A percentile compares a stretch with the other conserved stretches of the same genome.
phyloP scores from a whole-genome alignment of 2,797 vertebrate genomes.

The Coregonus ussuriensis region DNA sequence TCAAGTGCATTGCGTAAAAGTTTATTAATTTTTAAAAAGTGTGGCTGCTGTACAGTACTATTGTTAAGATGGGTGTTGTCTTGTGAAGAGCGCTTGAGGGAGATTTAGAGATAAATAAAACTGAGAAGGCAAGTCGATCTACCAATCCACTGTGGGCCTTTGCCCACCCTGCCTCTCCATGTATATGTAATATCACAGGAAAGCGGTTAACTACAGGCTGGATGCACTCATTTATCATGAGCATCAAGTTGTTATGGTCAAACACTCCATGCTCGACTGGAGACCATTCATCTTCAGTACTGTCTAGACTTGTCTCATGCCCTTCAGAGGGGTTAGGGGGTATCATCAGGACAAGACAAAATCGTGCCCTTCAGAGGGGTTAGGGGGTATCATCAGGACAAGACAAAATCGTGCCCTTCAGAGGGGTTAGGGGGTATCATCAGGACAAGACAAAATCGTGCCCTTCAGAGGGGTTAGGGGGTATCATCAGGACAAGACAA shows the following conservation, averaged over 20 bases:
- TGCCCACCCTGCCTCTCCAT: slow-evolving; percentile 36
- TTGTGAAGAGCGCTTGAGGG: slow-evolving; percentile 15
- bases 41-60: slow-evolving; percentile 10
- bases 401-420: too few species aligned
- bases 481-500: too few species aligned
- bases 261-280: slow-evolving; percentile 51
- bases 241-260: slow-evolving; percentile 52
- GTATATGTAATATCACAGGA: slow-evolving; percentile 53
- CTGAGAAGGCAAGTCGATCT: not conserved
- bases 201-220: slow-evolving; percentile 45
- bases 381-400: too few species aligned
- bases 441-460: too few species aligned
- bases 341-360: slow-evolving; percentile 24
- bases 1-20: slow-evolving; percentile 13
- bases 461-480: too few species aligned
- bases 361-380: too few species aligned
- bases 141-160: not conserved
- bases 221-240: slow-evolving; percentile 49
- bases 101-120: slow-evolving; percentile 1
- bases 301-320: slow-evolving; percentile 18
- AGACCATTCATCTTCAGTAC: slow-evolving; percentile 49
- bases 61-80: not conserved
- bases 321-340: slow-evolving; percentile 41
- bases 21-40: not conserved
- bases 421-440: too few species aligned